Base-by-base conservation (phyloP, 2,113 vertebrate species). In the Terrapene triunguis region DNA sequence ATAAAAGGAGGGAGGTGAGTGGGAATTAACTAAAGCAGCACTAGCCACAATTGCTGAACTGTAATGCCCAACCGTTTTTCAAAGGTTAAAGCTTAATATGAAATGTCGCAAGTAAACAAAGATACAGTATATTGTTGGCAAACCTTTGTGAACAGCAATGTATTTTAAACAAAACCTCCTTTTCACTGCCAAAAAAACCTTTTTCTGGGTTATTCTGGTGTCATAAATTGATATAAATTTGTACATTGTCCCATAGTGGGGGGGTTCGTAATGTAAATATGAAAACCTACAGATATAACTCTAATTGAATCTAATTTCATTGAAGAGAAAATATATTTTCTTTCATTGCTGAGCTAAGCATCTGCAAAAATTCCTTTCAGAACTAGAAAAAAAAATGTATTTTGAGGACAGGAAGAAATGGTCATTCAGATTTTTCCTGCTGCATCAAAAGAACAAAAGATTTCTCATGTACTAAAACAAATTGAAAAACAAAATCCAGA, bases 241-340 rank as follows among this genome's bases (percentile, higher is more conserved):
- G 10, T 4, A 42, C 6, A 0, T 0, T 2, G 10, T 19, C 74
- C 4, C 5, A 7, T n/a, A 14, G 3, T 35, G 35, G 3, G 0
- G 1, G 79, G 29, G 9, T 62, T 2, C 25, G 51, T 27, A 32
- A 24, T 42, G 69, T 59, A 42, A 14, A 7, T 38, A 35, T 3
- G 25, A 81, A 87, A 86, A 0, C 4, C 22, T 44, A 29, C 22
- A 14, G 2, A 2, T 25, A 19, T 24, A 47, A 69, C 4, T 53
- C 50, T 78, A 44, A 47, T 8, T 76, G 72, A 78, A 24, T 21
- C 6, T 27, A 3, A 22, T 54, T 21, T 50, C 8, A 80, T 32
- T 38, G 54, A 62, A 44, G 11, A 82, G 19, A 88, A 91, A 12
- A 88, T 78, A 65, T 32, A 65, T 32, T 79, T 17, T 44, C 2